Base-by-base conservation (phyloP, 1,140 invertebrate species). In the Dendrolimus kikuchii region DNA sequence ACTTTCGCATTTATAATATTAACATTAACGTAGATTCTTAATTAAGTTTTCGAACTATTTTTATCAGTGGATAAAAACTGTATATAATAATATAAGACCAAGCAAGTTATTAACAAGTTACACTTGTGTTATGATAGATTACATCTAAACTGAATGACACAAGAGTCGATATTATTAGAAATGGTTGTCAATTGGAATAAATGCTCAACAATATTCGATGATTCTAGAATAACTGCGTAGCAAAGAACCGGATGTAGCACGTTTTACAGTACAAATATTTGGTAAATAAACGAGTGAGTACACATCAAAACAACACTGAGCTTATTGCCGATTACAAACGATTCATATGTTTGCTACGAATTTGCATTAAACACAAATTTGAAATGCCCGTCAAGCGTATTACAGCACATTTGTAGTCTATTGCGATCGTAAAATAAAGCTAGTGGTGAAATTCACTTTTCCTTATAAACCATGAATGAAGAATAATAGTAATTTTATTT, bases 291-390 rank as follows among this genome's bases (percentile, higher is more conserved):
- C 52, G 40, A 38, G 23, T 45, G 23, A 45, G 6, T 8, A 49
- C 51, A 55, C 46, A 57, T 53, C 43, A 55, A 40, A 10, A 36
- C 40, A 9, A 5, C 5, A 6, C 23, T 5, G 40, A 62, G 60
- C 68, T 68, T 66, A 68, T 66, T 62, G 64, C 61, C 60, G 69
- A 68, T 64, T 71, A 64, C 62, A 66, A 66, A 57, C 51, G 56
- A 38, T 57, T 49, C 48, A 45, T 55, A 49, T 71, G 66, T 76
- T 74, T 69, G 62, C 52, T 46, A 49, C 61, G 55, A 58, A 62
- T 76, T 74, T 72, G 65, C 65, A 70, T 72, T 63, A 60, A 54
- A 61, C 55, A 64, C 38, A 40, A 55, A 55, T 66, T 51, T 52
- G 23, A 36, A 38, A 38, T 5, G 6, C 38, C 38, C n/a, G 42